Evolutionary conservation across 1,140 invertebrate species (phyloP).

Genomic region (Brachystomella parvula): DNA sequence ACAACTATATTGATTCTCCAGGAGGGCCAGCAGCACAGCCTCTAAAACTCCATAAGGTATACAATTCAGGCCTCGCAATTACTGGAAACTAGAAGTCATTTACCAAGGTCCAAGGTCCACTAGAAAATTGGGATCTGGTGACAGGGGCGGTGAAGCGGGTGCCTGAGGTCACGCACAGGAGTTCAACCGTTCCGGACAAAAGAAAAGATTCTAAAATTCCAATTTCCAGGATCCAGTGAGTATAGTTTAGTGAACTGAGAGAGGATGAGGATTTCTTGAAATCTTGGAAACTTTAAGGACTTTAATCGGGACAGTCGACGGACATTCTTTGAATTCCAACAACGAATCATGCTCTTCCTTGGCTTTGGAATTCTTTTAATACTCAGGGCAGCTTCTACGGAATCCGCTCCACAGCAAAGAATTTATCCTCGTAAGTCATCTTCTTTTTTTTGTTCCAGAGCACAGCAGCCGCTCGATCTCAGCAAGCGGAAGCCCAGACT

Average conservation of each 20-base stretch:
- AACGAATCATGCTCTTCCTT: slow-evolving; percentile 7
- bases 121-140: too few species aligned
- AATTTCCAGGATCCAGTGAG: too few species aligned
- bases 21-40: neutral
- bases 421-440: neutral
- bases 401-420: neutral
- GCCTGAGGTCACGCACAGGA: neutral
- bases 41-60: neutral
- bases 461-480: too few species aligned
- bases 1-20: neutral
- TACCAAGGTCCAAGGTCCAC: too few species aligned
- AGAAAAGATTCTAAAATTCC: too few species aligned
- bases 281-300: neutral
- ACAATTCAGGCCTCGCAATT: neutral
- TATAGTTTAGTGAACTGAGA: too few species aligned
- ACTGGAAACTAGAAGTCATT: too few species aligned
- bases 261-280: too few species aligned
- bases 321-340: neutral
- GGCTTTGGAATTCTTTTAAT: neutral
- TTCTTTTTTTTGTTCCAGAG: too few species aligned
- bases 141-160: too few species aligned
- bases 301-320: neutral
- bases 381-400: neutral
- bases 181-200: neutral
- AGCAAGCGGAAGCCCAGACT: too few species aligned